Conservation (phyloP, 2,113 vertebrate species). For the Hippocampus mohnikei region DNA sequence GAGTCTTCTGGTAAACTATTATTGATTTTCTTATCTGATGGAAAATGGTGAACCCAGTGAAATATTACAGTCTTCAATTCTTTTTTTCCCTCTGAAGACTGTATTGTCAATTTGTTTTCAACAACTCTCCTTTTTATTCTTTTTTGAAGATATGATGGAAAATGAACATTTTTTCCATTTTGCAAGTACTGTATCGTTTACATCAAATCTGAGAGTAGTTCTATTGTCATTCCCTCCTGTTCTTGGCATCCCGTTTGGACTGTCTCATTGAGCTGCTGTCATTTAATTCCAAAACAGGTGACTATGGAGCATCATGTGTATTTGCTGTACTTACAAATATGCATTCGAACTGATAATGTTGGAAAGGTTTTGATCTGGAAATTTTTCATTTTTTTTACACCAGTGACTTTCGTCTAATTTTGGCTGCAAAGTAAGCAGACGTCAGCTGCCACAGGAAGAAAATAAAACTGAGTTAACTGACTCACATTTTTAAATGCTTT, state of each 20-base stretch:
- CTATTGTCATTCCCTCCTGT: background rate
- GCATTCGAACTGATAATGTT: background rate
- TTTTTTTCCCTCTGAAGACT: background rate
- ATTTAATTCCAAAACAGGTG: background rate
- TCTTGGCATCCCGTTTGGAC: background rate
- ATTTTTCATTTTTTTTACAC: background rate
- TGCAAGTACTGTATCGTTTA: background rate
- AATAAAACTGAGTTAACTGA: too few relatives aligned
- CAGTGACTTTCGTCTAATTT: too few relatives aligned
- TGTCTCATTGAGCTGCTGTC: background rate
- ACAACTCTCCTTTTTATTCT: background rate
- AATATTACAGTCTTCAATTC: background rate
- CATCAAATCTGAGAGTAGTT: background rate
- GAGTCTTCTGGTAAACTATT: conserved; percentile 3
- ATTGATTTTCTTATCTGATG: conserved; percentile 5
- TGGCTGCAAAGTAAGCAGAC: too few relatives aligned
- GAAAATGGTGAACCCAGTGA: background rate
- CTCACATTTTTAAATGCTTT: too few relatives aligned
- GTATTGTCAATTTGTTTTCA: background rate
- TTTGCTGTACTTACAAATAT: background rate
- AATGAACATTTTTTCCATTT: background rate
- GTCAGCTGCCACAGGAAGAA: too few relatives aligned
- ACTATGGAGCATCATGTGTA: background rate
- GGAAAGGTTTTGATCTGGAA: background rate
- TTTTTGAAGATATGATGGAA: background rate